phyloP scores from a whole-genome alignment of 1,140 invertebrate genomes.

The Drosophila oshimai region DNA sequence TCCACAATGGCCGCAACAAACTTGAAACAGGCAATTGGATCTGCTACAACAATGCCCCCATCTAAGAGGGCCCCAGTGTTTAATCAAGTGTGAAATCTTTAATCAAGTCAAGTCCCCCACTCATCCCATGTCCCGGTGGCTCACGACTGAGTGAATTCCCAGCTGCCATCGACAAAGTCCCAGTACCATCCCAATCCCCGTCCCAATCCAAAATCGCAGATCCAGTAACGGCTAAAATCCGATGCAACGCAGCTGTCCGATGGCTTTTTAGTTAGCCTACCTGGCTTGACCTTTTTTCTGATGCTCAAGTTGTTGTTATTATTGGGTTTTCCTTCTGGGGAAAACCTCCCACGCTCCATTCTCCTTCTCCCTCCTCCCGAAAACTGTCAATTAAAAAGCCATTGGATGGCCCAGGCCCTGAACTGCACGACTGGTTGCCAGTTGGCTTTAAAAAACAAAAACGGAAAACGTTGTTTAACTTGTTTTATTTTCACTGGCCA shows the following conservation, averaged over 20 bases:
- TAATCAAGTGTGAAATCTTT: constrained; percentile 78
- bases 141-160: constrained; percentile 36
- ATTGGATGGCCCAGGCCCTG: constrained; percentile 52
- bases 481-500: constrained; percentile 40
- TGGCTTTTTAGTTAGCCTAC: constrained; percentile 40
- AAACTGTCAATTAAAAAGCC: constrained; percentile 70
- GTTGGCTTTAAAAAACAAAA: constrained; percentile 44
- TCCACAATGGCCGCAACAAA: constrained; percentile 1
- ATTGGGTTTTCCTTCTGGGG: constrained; percentile 23
- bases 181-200: no score
- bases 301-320: constrained; percentile 2
- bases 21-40: constrained; percentile 6
- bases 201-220: constrained; percentile 35
- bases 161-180: no score
- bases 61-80: constrained; percentile 41
- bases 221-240: constrained; percentile 18
- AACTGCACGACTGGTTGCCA: constrained; percentile 65
- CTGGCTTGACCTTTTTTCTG: constrained; percentile 62
- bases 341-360: constrained; percentile 71
- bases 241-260: constrained; percentile 64
- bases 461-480: constrained; percentile 24
- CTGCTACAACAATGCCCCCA: no score
- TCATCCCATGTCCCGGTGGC: no score
- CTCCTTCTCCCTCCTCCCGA: no score
- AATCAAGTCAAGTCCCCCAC: constrained; percentile 50